Evolutionary conservation across 2,797 vertebrate genomes (phyloP), one percentile per base, ranked within the genome.

Genomic region (Coluber constrictor): DNA sequence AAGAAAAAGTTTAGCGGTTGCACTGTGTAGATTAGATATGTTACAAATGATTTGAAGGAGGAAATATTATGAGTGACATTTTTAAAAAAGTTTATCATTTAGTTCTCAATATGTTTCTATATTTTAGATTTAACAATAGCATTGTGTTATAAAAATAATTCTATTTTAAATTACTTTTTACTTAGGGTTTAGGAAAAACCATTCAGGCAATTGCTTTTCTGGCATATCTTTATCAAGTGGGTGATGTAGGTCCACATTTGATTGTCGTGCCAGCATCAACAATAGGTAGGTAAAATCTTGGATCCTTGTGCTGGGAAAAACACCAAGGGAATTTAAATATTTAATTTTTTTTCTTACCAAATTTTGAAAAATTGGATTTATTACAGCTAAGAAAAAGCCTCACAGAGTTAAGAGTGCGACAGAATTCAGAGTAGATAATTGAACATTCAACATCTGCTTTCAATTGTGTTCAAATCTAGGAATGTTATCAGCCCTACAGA

Each of bases 181-280:
- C 79, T 27, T 97, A 99, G 99, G 99, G 99, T 95, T 98, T 99
- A 95, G 99, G 99, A 90, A 99, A 99, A 98, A 99, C 99, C 59
- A 99, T 99, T 96, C 99, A 99, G 97, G 98, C 99, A 61, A 99
- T 99, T 96, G 97, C 99, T 2, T 99, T 99, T 97, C 97, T 99
- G 94, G 98, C 98, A 87, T 98, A 99, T 94, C 98, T 99, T 23
- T 98, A 98, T 92, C 96, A 99, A 97, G 97, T 98, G 87, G 99
- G 98, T 92, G 97, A 98, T 91, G 96, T 92, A 57, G 99, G 99
- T 90, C 99, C 99, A 94, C 99, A 99, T 97, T 97, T 99, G 96
- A 98, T 99, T 94, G 98, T 97, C 93, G 99, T 99, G 94, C 99
- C 99, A 1, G 97, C 99, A n/a, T 99, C 99, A 92, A 99, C 99